Conservation (phyloP, 2,797 vertebrate species). For the Podarcis siculus region DNA sequence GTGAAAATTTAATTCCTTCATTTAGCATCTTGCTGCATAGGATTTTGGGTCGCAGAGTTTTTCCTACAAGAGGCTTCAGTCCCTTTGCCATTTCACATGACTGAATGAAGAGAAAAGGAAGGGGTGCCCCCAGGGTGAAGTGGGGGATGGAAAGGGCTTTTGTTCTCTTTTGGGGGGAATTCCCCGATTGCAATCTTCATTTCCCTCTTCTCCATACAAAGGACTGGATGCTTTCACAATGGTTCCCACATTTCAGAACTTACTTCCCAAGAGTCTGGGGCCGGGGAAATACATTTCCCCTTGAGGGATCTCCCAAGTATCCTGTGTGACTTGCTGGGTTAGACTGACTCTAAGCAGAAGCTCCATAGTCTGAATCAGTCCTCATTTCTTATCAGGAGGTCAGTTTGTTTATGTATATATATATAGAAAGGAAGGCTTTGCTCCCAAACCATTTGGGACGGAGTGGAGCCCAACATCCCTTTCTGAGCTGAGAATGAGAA, state of each 20-base stretch:
- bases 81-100: not conserved
- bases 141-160: too few relatives aligned
- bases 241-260: not conserved
- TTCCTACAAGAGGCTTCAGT: not conserved
- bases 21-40: not conserved
- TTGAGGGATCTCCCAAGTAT: not conserved
- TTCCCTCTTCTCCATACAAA: not conserved
- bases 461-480: not conserved
- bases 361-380: not conserved
- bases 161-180: not conserved
- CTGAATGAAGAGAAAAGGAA: not conserved
- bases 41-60: not conserved
- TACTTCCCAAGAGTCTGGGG: not conserved
- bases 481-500: not conserved
- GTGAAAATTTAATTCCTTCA: not conserved
- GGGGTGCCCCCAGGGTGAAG: not conserved
- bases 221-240: not conserved
- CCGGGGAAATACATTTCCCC: not conserved
- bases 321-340: too few relatives aligned
- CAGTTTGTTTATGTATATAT: not conserved
- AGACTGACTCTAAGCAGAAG: not conserved
- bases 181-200: not conserved
- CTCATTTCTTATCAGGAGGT: not conserved
- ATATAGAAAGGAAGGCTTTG: not conserved
- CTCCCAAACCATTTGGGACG: not conserved